These are phyloP conservation scores for Dasyurus viverrinus DNA, from an alignment of 2,113 vertebrate species.

Conservation along the genomic window DNA sequence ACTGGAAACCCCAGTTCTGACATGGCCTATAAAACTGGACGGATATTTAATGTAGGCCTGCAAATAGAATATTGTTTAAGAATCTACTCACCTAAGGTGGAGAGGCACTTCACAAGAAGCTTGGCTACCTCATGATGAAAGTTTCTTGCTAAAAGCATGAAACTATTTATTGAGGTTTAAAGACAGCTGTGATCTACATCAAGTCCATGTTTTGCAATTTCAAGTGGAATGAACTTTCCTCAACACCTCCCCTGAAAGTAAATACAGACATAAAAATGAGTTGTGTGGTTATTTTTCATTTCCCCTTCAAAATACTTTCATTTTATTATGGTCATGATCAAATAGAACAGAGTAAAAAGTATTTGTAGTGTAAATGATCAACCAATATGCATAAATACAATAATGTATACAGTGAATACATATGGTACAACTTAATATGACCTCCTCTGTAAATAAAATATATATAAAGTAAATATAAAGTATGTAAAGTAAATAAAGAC, in stretches of 20 bases:
- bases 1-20: neutral
- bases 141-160: neutral
- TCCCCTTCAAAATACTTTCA: neutral
- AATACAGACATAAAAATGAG: neutral
- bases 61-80: neutral
- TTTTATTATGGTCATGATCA: neutral
- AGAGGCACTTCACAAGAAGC: neutral
- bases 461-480: neutral
- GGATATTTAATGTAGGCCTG: neutral
- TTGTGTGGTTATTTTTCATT: neutral
- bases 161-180: neutral
- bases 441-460: neutral
- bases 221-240: neutral
- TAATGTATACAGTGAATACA: neutral
- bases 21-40: neutral
- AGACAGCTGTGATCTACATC: neutral
- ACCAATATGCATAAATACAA: neutral
- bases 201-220: neutral
- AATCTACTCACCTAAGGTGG: neutral
- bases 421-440: neutral
- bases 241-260: neutral
- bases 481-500: neutral
- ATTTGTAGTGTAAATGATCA: neutral
- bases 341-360: neutral
- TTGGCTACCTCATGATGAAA: neutral